Percentiles rank a stretch among this genome's conserved stretches.
Evolutionary conservation across 2,797 vertebrate genomes (phyloP).

Genomic region (Cyprinella venusta): DNA sequence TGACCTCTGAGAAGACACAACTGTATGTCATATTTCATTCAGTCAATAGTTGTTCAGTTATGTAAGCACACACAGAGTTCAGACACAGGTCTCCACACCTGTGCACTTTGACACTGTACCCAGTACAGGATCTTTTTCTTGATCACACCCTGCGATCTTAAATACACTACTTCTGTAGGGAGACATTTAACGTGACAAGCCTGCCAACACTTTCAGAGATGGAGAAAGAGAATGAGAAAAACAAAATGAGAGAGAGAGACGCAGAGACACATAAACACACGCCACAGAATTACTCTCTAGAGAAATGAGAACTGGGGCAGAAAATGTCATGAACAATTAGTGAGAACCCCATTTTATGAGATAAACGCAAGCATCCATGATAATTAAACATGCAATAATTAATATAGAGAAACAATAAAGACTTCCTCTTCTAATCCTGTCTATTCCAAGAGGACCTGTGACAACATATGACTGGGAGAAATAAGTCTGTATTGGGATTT

Average conservation of each 20-base stretch:
- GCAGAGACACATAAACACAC: slow-evolving; percentile 2
- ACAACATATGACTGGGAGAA: not conserved
- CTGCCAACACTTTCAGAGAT: slow-evolving; percentile 57
- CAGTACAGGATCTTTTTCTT: slow-evolving; percentile 48
- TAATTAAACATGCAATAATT: slow-evolving; percentile 67
- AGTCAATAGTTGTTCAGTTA: slow-evolving; percentile 20
- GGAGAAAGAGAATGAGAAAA: slow-evolving; percentile 35
- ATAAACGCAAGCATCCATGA: slow-evolving; percentile 43
- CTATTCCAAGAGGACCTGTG: not conserved
- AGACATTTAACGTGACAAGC: slow-evolving; percentile 66
- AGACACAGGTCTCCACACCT: not conserved
- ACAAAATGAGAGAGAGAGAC: slow-evolving; percentile 44
- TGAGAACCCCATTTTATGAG: slow-evolving; percentile 54
- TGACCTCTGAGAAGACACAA: not conserved
- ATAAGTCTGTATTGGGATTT: not conserved
- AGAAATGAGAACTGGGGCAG: slow-evolving; percentile 55
- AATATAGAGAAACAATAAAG: slow-evolving; percentile 51
- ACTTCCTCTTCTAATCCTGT: slow-evolving; percentile 8
- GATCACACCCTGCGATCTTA: slow-evolving; percentile 66
- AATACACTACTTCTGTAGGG: slow-evolving; percentile 59
- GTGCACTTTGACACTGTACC: slow-evolving; percentile 10
- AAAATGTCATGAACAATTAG: slow-evolving; percentile 62
- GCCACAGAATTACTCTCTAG: slow-evolving; percentile 35
- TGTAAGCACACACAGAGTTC: slow-evolving; percentile 28
- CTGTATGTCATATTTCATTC: not conserved